These are phyloP conservation scores for Lepidocyrtinus sp. DNA, from an alignment of 2,888 invertebrate species.

Conservation along the genomic window DNA sequence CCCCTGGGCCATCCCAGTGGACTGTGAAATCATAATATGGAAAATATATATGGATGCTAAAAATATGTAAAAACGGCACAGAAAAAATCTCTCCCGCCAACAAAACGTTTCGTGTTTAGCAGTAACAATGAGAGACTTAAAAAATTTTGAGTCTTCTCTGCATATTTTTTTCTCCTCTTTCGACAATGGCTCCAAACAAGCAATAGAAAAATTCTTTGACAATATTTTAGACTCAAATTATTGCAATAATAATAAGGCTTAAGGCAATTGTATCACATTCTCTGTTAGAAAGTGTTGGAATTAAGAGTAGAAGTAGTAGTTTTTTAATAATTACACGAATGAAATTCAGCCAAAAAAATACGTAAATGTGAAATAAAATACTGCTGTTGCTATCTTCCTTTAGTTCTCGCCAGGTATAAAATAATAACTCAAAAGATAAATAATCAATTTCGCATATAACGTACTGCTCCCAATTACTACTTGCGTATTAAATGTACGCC, in stretches of 20 bases:
- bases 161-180: constrained; percentile 23
- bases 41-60: constrained; percentile 55
- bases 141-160: constrained; percentile 12
- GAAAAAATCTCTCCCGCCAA: no score
- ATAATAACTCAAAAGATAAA: constrained; percentile 7
- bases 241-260: constrained; percentile 29
- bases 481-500: constrained; percentile 46
- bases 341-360: constrained; percentile 53
- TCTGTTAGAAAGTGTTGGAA: constrained; percentile 58
- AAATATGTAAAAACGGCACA: constrained; percentile 41
- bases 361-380: constrained; percentile 26
- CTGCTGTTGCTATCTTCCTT: constrained; percentile 32
- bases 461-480: no score
- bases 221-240: constrained; percentile 43
- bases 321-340: constrained; percentile 31
- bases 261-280: constrained; percentile 54
- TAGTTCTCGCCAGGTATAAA: constrained; percentile 28
- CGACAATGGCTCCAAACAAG: constrained; percentile 53
- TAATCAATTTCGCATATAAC: no score
- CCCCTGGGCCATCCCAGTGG: constrained; percentile 70
- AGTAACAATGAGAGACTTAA: no score
- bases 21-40: constrained; percentile 67
- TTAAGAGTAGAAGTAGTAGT: no score
- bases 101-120: no score
- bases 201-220: constrained; percentile 32